Base-by-base conservation (phyloP, 2,797 vertebrate species). In the Alosa sapidissima region DNA sequence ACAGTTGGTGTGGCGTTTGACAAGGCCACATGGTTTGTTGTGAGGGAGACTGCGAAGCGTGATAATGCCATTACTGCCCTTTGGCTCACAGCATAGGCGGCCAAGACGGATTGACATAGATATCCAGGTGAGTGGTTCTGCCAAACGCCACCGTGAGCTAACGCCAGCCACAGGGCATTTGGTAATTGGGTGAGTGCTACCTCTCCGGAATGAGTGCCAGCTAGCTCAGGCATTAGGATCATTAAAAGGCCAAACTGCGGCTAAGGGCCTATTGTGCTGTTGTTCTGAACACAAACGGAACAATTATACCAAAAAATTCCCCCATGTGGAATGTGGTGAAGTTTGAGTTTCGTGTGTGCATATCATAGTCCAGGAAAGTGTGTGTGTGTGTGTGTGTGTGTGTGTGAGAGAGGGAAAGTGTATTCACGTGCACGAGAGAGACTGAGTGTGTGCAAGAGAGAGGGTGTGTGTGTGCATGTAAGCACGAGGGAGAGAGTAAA, bases 51-150 rank as follows among this genome's bases (percentile, higher is more conserved):
- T 16, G 55, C 11, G 28, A 81, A 52, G 55, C 24, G 51, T 54
- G 83, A 19, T 84, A 16, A 81, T 54, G 52, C 49, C 81, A 16
- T 75, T 48, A 36, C n/a, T 24, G 21, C 21, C 36, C 24, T 33
- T 78, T 51, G 68, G 28, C 58, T 10, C 60, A 10, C 7, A 33
- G 49, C 52, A 10, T 41, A 48, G 51, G n/a, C 51, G 58, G 11
- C 16, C 13, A 62, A 7, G 54, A 28, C 65, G 36, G 60, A 47
- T 28, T 81, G 52, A 54, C 52, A 60, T 81, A 51, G 62, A 85
- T 82, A 82, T 81, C 78, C 55, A 85, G 84, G 78, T 82, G 81
- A 72, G 81, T 36, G 75, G 54, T 41, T 84, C 54, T 54, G 65
- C 19, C 51, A 41, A 51, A 51, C 55, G 47, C 14, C 81, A 78